Conservation (phyloP, 2,888 invertebrate genomes). For the Anthophora plumipes region DNA sequence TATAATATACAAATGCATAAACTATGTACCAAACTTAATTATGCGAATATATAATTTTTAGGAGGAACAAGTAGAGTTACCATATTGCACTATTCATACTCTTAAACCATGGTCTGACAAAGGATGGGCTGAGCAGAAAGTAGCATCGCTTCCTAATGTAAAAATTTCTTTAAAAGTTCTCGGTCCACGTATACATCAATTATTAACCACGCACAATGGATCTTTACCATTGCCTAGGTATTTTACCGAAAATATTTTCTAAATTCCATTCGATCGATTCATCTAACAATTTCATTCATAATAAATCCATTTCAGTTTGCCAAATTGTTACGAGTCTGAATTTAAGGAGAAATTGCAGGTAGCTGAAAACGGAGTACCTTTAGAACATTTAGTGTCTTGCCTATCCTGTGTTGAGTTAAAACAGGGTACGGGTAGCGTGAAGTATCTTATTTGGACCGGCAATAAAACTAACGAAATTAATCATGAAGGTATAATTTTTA, state of each 20-base stretch:
- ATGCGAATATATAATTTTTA: conserved; percentile 70
- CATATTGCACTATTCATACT: conserved; percentile 89
- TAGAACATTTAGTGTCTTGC: conserved; percentile 96
- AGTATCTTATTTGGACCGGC: conserved; percentile 85
- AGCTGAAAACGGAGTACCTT: conserved; percentile 91
- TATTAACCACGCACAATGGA: conserved; percentile 91
- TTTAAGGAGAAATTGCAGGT: conserved; percentile 87
- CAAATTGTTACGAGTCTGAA: conserved; percentile 92
- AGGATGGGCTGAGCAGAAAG: conserved; percentile 91
- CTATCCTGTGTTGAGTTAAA: conserved; percentile 89
- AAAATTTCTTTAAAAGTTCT: conserved; percentile 87
- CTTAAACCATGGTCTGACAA: conserved; percentile 87
- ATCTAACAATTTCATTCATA: conserved; percentile 23
- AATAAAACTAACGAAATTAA: conserved; percentile 77
- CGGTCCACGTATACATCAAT: conserved; percentile 87
- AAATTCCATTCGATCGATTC: not conserved
- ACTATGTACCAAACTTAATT: not conserved
- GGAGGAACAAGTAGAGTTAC: conserved; percentile 86
- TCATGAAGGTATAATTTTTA: conserved; percentile 78
- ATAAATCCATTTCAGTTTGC: conserved; percentile 87
- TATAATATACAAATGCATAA: not conserved
- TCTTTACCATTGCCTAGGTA: conserved; percentile 92
- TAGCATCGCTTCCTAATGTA: conserved; percentile 88
- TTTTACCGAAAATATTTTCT: conserved; percentile 50
- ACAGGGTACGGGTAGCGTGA: conserved; percentile 85